A percentile compares a stretch with the other conserved stretches of the same genome.
Conservation (phyloP, 2,113 vertebrate species). For the Holacanthus passer region DNA sequence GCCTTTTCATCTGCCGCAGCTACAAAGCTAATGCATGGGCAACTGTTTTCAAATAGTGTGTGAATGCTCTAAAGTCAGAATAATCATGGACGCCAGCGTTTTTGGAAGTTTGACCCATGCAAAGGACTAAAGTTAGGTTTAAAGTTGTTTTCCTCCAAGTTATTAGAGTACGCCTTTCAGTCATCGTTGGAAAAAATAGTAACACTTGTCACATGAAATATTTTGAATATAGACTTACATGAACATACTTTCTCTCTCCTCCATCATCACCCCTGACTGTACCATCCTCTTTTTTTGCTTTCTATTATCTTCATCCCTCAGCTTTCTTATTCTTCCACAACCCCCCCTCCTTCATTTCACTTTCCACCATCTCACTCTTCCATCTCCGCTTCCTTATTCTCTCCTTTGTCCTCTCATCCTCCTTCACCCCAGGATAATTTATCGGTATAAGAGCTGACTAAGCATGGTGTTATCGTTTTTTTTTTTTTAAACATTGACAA, state of each 20-base stretch:
- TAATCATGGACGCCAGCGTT: no score
- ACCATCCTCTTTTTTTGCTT: not conserved
- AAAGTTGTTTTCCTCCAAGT: no score
- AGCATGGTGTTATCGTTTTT: conserved; percentile 47
- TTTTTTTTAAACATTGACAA: conserved; percentile 42
- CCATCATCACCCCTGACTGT: not conserved
- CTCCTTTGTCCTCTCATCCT: conserved; percentile 10
- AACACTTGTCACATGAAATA: no score
- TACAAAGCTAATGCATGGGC: no score
- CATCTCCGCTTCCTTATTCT: not conserved
- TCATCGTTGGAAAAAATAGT: no score
- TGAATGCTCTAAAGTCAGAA: no score
- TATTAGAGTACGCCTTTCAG: no score
- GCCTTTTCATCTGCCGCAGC: no score
- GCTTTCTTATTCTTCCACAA: not conserved
- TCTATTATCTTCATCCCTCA: conserved; percentile 6
- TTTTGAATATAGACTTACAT: no score
- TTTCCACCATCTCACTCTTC: not conserved
- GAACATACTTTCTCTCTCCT: not conserved
- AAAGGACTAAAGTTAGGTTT: no score
- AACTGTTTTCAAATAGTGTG: no score
- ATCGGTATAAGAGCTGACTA: conserved; percentile 59
- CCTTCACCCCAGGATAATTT: conserved; percentile 36
- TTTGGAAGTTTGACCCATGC: no score
- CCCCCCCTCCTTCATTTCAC: not conserved